Evolutionary conservation across 2,113 vertebrate species (phyloP), one percentile per base, ranked within the genome.

Genomic region (Centropus unirufus): DNA sequence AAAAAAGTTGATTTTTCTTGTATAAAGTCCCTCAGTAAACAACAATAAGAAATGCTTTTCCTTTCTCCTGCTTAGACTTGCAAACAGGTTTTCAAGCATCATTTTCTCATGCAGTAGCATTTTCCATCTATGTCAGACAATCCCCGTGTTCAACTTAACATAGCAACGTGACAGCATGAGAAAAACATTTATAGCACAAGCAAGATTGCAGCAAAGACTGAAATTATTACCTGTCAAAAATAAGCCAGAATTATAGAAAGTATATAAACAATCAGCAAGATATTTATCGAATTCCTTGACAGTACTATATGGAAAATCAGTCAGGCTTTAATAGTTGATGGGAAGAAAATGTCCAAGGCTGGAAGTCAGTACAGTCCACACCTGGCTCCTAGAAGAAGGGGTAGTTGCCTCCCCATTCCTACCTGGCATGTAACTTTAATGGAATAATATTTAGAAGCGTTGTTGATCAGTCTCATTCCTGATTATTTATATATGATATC

Each of bases 191-290:
- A 72, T 32, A 81, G 42, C 39, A 40, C 77, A 92, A 92, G 82
- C 46, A 40, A 82, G 49, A 39, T 61, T 93, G 47, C 67, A 85
- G 83, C 30, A 64, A 36, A 46, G 89, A 79, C 55, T 62, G 51
- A 76, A 55, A 67, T 29, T 89, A 94, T 83, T 77, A 83, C 34
- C 83, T 94, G 96, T 77, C 93, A 95, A 93, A 97, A 97, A 91
- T 64, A 95, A 88, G 39, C 26, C 12, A 81, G 47, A 95, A 69
- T 91, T 57, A 36, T 83, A 83, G 80, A 91, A 97, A 96, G 69
- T 30, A 21, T 78, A 85, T 57, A 94, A 96, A 95, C 81, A 96
- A 96, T 83, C 76, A 96, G 84, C 46, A 79, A 96, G 84, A 72
- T 90, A 91, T 95, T 96, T 95, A 92, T 96, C 89, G 95, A 90